Conservation (phyloP, 2,797 vertebrate species). For the Poeciliopsis paucimaculata region DNA sequence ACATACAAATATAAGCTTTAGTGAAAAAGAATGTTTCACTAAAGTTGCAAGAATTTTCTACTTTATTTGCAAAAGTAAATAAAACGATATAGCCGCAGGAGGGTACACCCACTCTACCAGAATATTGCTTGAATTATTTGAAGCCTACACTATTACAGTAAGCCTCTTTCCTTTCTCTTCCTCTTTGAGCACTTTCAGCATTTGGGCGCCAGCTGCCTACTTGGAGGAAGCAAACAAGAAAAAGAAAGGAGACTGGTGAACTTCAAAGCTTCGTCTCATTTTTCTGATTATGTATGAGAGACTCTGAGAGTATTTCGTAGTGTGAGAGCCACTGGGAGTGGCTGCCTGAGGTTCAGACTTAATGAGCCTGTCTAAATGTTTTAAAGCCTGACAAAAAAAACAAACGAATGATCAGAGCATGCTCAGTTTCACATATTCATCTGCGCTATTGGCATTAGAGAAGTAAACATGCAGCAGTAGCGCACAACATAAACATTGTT, state of each 20-base stretch:
- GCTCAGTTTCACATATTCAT: slow-evolving; percentile 48
- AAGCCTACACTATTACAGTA: slow-evolving; percentile 32
- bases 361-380: slow-evolving; percentile 77
- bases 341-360: slow-evolving; percentile 71
- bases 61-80: too few relatives aligned
- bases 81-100: slow-evolving; percentile 7
- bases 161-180: slow-evolving; percentile 47
- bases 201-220: slow-evolving; percentile 58
- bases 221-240: slow-evolving; percentile 44
- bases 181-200: slow-evolving; percentile 43
- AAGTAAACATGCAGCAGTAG: slow-evolving; percentile 32
- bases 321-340: slow-evolving; percentile 63
- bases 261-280: slow-evolving; percentile 75
- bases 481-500: neutral
- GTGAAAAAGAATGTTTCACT: slow-evolving; percentile 5
- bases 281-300: slow-evolving; percentile 68
- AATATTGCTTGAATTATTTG: slow-evolving; percentile 22
- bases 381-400: slow-evolving; percentile 61
- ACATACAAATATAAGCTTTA: slow-evolving; percentile 1
- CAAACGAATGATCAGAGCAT: slow-evolving; percentile 48
- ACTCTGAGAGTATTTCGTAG: slow-evolving; percentile 63
- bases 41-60: slow-evolving; percentile 8
- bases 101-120: slow-evolving; percentile 38
- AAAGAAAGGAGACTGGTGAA: slow-evolving; percentile 62
- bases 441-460: slow-evolving; percentile 27